These are phyloP conservation scores for Elegia similella DNA, from an alignment of 2,888 invertebrate genomes.

Conservation along the genomic window DNA sequence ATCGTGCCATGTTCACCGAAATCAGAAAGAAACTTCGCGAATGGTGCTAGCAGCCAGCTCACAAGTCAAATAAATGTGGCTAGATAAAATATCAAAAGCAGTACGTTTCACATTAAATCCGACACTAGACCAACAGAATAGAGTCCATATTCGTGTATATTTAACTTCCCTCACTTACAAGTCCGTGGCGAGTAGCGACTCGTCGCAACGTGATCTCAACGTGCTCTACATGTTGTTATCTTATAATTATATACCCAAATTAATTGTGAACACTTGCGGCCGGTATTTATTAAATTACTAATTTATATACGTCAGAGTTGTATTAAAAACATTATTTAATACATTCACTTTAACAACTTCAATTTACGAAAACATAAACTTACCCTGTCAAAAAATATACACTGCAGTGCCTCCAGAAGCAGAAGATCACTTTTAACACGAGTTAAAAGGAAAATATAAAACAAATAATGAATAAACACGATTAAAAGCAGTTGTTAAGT, in stretches of 20 bases:
- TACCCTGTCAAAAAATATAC: slow-evolving; percentile 55
- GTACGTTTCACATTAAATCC: background rate
- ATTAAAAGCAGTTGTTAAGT: background rate
- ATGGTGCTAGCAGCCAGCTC: slow-evolving; percentile 1
- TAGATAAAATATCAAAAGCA: background rate
- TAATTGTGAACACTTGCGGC: background rate
- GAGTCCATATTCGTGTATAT: background rate
- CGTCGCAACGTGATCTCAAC: slow-evolving; percentile 2
- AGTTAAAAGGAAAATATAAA: slow-evolving; percentile 18
- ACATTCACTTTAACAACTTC: too few relatives aligned
- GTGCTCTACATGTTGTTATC: background rate
- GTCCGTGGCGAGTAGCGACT: background rate
- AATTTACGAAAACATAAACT: too few relatives aligned
- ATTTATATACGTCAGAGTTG: too few relatives aligned
- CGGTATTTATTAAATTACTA: too few relatives aligned
- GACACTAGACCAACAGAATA: background rate
- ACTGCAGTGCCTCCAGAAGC: slow-evolving; percentile 45
- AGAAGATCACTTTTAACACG: slow-evolving; percentile 20
- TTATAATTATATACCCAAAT: background rate
- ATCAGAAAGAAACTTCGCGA: slow-evolving; percentile 12
- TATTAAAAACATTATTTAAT: too few relatives aligned
- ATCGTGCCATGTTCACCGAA: background rate
- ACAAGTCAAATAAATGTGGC: slow-evolving; percentile 12
- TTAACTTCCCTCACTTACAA: background rate
- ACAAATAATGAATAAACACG: slow-evolving; percentile 1